phyloP scores from a whole-genome alignment of 2,113 vertebrate genomes.

The Apodemus speciosus region DNA sequence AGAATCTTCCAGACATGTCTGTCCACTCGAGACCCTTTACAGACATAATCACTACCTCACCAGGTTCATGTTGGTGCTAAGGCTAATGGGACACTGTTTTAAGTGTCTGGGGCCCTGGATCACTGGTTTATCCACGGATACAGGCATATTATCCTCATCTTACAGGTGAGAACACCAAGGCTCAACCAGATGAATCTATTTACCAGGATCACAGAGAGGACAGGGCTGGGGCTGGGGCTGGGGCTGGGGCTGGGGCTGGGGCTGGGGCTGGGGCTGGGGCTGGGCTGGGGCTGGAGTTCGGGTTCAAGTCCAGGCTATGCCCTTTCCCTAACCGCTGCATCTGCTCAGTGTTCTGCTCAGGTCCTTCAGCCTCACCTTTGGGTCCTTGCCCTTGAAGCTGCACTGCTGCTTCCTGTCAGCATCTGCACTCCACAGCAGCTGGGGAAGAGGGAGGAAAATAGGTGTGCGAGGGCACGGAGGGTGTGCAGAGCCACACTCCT shows the following conservation, averaged over 20 bases:
- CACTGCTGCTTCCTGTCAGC: constrained; percentile 93
- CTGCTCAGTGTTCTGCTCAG: not conserved
- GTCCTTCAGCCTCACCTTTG: constrained; percentile 86
- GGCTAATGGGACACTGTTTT: accelerated
- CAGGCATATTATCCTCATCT: not conserved
- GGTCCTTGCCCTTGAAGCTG: constrained; percentile 96
- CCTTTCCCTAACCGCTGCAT: not conserved
- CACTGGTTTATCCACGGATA: not conserved
- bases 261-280: no score
- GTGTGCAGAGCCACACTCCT: accelerated
- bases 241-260: accelerated
- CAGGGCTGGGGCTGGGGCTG: no score
- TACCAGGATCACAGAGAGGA: not conserved
- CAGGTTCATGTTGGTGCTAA: not conserved
- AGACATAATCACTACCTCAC: not conserved
- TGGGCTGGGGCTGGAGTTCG: accelerated
- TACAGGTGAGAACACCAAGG: not conserved
- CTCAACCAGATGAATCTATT: not conserved
- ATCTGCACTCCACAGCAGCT: constrained; percentile 94
- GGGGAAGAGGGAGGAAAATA: constrained; percentile 47
- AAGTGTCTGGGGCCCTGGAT: not conserved
- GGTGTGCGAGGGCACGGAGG: not conserved
- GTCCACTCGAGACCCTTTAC: not conserved
- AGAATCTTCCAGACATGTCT: not conserved
- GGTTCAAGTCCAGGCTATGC: not conserved